Base-by-base conservation (phyloP, 53 echinoderm and acorn worm genomes). In the Hippasteria phrygiana region DNA sequence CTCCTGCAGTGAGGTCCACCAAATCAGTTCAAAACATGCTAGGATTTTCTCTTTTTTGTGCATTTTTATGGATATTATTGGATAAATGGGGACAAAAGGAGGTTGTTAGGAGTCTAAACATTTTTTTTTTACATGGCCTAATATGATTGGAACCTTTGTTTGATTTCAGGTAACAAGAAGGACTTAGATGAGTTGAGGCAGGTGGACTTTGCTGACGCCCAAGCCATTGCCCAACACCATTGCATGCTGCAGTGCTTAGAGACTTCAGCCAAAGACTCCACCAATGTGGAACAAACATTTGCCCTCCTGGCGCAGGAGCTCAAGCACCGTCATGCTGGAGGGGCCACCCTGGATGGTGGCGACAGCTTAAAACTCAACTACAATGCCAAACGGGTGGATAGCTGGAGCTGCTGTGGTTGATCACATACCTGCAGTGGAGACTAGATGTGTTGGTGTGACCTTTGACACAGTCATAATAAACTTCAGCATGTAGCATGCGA, bases 251-350 rank as follows among this genome's bases (percentile, higher is more conserved):
- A 94, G 50, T 97, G 94, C 80, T 71, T 95, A 67, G 98, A 97
- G 80, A 95, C 95, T 36, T 97, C 98, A 14, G 98, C 98, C 13
- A 97, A 97, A 64, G 98, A 97, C 77, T 93, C 98, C 65, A 97
- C 94, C 59, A 97, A 97, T 77, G 91, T 97, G 45, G 98, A 97
- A 71, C 92, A 97, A 74, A 92, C 95, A 74, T 97, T 97, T 66
- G 71, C 87, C 90, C 92, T 92, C 34, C 83, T 97, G 39, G 98
- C 95, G n/a, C 80, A 80, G 13, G 94, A 95, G 76, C 93, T 97
- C 50, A 97, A 97, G 71, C 77, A 87, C 40, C 83, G 91, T 34
- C 95, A 97, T 56, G 95, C 94, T 16, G 98, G 98, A 5, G 98
- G 94, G 42, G 88, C 93, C 1, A 79, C 92, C 18, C 89, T 97